phyloP scores from a whole-genome alignment of 1,140 invertebrate genomes.

The Caerostris darwini region DNA sequence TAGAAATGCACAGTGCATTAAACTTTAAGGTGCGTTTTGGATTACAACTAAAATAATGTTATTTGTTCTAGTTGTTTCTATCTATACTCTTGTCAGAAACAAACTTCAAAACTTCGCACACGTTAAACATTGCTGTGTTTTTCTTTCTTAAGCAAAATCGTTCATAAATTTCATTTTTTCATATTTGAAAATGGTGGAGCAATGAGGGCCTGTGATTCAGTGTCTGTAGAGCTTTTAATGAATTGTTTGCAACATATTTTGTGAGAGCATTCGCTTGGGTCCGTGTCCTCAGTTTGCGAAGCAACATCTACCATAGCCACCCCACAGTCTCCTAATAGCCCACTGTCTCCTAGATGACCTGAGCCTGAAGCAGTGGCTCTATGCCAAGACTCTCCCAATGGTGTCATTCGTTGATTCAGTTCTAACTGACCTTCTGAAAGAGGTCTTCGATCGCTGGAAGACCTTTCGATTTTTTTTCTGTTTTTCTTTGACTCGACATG shows the following conservation, averaged over 20 bases:
- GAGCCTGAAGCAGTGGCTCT: neutral
- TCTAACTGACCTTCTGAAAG: conserved; percentile 57
- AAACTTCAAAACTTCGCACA: neutral
- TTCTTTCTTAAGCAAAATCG: neutral
- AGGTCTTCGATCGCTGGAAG: conserved; percentile 61
- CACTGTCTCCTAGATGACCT: conserved; percentile 61
- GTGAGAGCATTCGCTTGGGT: neutral
- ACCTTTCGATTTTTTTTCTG: conserved; percentile 41
- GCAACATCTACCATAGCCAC: conserved; percentile 70
- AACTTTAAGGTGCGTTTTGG: neutral
- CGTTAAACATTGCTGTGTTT: neutral
- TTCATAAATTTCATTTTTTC: conserved; percentile 12
- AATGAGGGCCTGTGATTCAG: conserved; percentile 49
- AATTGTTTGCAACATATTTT: neutral
- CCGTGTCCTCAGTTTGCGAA: conserved; percentile 72
- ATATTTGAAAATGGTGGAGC: conserved; percentile 17
- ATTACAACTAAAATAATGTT: neutral
- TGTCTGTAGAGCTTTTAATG: neutral
- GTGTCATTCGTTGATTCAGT: conserved; percentile 1
- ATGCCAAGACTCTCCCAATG: conserved; percentile 10
- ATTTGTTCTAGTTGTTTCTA: neutral
- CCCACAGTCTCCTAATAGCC: conserved; percentile 71
- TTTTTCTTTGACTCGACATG: conserved; percentile 16
- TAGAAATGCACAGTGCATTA: neutral
- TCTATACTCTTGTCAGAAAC: neutral